Evolutionary conservation across 2,888 invertebrate species (phyloP).

Genomic region (Adelognathus sp.): DNA sequence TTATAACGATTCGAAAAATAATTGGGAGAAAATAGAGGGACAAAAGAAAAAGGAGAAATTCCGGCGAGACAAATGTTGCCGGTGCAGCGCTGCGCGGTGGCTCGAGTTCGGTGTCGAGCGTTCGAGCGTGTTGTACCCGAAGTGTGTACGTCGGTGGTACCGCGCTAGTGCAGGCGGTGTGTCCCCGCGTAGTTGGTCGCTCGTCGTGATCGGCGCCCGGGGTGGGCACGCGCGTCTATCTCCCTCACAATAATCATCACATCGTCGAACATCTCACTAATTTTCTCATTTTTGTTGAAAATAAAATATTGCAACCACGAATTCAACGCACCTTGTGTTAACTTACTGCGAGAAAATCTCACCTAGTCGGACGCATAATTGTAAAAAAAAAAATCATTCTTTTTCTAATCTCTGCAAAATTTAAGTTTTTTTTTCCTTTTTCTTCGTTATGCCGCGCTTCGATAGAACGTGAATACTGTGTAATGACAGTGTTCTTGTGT

Average conservation of each 20-base stretch:
- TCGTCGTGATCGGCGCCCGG: slow-evolving; percentile 54
- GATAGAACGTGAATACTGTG: slow-evolving; percentile 4
- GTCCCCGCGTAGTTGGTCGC: slow-evolving; percentile 51
- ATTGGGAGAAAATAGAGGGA: neutral
- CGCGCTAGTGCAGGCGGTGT: slow-evolving; percentile 32
- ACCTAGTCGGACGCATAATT: neutral
- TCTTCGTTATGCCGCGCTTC: neutral
- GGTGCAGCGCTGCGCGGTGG: neutral
- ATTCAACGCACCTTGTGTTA: neutral
- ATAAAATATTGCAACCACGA: neutral
- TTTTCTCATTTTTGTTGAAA: neutral
- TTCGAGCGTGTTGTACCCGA: neutral
- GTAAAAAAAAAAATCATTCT: neutral
- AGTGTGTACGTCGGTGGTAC: slow-evolving; percentile 4
- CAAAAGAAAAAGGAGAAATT: neutral
- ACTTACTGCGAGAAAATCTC: neutral
- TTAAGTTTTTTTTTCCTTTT: neutral
- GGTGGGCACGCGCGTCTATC: slow-evolving; percentile 49
- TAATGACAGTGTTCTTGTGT: slow-evolving; percentile 2
- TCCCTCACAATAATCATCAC: neutral
- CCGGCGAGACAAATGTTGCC: neutral
- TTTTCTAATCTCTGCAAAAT: neutral
- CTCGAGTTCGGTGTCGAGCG: neutral
- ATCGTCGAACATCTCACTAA: neutral
- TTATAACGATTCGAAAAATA: neutral